Evolutionary conservation across 2,888 invertebrate genomes (phyloP).

Genomic region (Smittia aterrima): DNA sequence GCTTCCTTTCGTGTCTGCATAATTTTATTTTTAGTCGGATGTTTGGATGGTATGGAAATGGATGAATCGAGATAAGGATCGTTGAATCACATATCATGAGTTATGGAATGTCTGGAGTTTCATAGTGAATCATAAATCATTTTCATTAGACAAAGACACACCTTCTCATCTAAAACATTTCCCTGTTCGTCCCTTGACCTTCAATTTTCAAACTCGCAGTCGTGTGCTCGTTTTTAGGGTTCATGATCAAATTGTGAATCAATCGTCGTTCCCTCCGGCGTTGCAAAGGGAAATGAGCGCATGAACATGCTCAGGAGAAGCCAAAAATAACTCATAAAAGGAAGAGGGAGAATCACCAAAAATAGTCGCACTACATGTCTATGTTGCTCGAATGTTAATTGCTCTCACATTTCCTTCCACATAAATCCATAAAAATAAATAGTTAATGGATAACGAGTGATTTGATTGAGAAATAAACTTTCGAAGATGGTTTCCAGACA

Average conservation of each 20-base stretch:
- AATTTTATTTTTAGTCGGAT: slow-evolving; percentile 6
- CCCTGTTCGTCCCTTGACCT: neutral
- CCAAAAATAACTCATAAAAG: neutral
- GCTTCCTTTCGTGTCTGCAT: slow-evolving; percentile 10
- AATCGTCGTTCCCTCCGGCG: slow-evolving; percentile 1
- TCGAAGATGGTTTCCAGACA: slow-evolving; percentile 4
- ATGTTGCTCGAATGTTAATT: neutral
- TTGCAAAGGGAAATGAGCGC: neutral
- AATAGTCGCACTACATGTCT: neutral
- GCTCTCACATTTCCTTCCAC: neutral
- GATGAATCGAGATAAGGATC: neutral
- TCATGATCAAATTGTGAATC: neutral
- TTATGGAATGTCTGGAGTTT: neutral
- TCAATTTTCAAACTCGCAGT: neutral
- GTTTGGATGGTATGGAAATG: neutral
- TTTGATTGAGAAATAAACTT: slow-evolving; percentile 9
- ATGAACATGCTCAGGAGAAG: slow-evolving; percentile 1
- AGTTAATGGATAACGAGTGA: neutral
- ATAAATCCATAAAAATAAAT: neutral
- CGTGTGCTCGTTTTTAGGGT: slow-evolving; percentile 5
- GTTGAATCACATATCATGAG: neutral
- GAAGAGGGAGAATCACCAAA: neutral
- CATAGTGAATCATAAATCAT: neutral
- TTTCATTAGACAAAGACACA: neutral
- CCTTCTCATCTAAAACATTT: neutral